Evolutionary conservation across 2,797 vertebrate species (phyloP).

Genomic region (Crypturellus tataupa): DNA sequence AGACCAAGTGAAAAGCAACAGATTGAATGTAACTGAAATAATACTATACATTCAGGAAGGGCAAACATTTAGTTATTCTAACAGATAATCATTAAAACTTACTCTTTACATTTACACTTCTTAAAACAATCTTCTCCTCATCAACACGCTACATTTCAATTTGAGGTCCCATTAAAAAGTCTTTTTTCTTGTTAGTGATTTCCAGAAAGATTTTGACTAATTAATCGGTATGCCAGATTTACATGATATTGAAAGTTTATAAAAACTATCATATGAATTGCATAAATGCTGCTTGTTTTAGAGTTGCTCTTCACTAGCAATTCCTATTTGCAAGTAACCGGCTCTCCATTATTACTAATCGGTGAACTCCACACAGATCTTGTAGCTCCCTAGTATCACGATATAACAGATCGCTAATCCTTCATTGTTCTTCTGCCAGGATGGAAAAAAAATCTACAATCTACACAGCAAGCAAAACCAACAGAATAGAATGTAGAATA

Average conservation of each 20-base stretch:
- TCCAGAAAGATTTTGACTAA: not conserved
- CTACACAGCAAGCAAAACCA: not conserved
- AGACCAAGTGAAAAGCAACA: not conserved
- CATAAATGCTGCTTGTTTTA: not conserved
- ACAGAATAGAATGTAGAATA: not conserved
- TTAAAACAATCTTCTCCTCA: not conserved
- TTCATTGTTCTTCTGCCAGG: not conserved
- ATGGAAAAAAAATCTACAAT: not conserved
- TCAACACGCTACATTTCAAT: accelerated
- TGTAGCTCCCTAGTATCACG: not conserved
- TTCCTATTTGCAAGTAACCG: not conserved
- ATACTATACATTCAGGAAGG: not conserved
- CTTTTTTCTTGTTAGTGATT: not conserved
- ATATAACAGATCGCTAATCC: not conserved
- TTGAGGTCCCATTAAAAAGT: not conserved
- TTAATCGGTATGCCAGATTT: not conserved
- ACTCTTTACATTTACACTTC: not conserved
- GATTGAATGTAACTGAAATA: not conserved
- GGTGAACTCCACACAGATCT: not conserved
- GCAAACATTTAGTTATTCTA: not conserved
- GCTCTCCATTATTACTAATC: not conserved
- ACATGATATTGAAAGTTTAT: not conserved
- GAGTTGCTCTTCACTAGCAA: not conserved
- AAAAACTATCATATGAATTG: not conserved
- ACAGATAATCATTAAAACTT: not conserved